Base-by-base conservation (phyloP, 1,140 invertebrate genomes). In the Eulimnadia texana region DNA sequence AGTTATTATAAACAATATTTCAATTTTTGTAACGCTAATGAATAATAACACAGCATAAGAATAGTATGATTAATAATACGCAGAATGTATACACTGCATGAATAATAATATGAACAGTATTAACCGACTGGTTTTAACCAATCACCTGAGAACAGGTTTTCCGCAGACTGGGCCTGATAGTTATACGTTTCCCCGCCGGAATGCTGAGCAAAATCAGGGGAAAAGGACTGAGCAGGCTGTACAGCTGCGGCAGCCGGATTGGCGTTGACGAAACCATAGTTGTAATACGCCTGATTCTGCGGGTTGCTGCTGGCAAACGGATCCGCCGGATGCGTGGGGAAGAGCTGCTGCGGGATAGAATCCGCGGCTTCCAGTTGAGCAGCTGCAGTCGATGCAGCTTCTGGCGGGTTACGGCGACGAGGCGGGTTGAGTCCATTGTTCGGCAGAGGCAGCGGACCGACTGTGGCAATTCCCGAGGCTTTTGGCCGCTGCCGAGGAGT, bases 401-500 rank as follows among this genome's bases (percentile, higher is more conserved):
- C n/a, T n/a, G n/a, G n/a, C n/a, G n/a, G n/a, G n/a, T n/a, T n/a
- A n/a, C n/a, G n/a, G n/a, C n/a, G n/a, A 13, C 28, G 61, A 19
- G 42, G 23, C 27, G 27, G 47, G 16, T 52, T 50, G 1, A 60
- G 28, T 20, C 50, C 29, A 22, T 52, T 29, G 54, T 3, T 53
- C 47, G 47, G 59, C 25, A 61, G 55, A 53, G 58, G 28, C 20
- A 49, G n/a, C 53, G 47, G 49, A 19, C 50, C 28, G 73, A 74
- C 24, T 72, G 67, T 57, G 74, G 72, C 42, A 76, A 64, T 22
- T 70, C 47, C 20, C 29, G 62, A 63, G 57, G 62, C 62, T 52
- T 92, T 91, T 11, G 89, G 90, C 64, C 90, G 76, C 69, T 91
- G 88, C 51, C 89, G 74, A 3, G 90, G 90, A 16, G 85, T 86